A percentile compares a stretch with the other conserved stretches of the same genome.
These are phyloP conservation scores for Pipistrellus nathusii DNA, from an alignment of 2,797 vertebrate genomes.

Conservation along the genomic window DNA sequence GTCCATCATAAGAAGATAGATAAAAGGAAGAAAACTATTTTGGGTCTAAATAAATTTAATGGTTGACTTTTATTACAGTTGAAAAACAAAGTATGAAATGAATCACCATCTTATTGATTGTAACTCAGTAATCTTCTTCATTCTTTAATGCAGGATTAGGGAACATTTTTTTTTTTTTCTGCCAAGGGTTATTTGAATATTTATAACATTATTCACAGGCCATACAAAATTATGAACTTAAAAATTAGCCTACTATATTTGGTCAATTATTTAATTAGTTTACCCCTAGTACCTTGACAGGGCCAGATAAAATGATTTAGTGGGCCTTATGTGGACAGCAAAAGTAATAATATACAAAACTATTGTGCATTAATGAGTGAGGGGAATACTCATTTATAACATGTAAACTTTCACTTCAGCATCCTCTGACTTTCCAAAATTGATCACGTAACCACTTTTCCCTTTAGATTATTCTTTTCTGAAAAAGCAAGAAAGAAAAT, in stretches of 20 bases:
- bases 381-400: background rate
- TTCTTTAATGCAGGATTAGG: background rate
- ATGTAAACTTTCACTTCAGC: background rate
- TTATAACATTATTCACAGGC: too few species aligned
- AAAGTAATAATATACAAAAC: background rate
- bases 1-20: background rate
- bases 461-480: background rate
- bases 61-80: background rate
- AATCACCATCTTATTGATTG: background rate
- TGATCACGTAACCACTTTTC: background rate
- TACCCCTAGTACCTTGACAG: too few species aligned
- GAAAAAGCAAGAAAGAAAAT: background rate
- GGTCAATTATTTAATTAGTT: too few species aligned
- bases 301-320: too few species aligned
- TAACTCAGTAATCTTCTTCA: background rate
- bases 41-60: slow-evolving; percentile 30
- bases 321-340: too few species aligned
- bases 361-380: background rate
- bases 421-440: background rate
- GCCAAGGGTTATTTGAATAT: too few species aligned
- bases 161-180: too few species aligned
- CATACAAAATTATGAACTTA: too few species aligned
- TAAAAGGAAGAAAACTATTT: background rate
- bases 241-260: too few species aligned
- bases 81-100: background rate